Evolutionary conservation across 2,797 vertebrate genomes (phyloP).

Genomic region (Gorsachius magnificus): DNA sequence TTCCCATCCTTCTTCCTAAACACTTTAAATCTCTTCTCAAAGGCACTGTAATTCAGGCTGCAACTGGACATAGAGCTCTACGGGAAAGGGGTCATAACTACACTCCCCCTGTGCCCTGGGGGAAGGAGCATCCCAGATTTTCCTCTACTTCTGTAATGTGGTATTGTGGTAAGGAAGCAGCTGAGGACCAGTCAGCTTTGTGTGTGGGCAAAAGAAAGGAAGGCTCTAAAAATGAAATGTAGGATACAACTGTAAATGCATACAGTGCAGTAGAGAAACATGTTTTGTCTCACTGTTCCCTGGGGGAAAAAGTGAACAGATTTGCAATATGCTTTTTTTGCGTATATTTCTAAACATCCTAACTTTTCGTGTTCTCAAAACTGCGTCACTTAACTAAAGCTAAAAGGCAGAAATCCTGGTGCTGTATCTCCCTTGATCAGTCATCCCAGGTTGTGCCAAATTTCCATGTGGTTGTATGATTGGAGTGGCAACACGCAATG

Average conservation of each 20-base stretch:
- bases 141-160: neutral
- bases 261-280: neutral
- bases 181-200: neutral
- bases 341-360: neutral
- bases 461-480: rapidly evolving
- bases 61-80: neutral
- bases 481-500: neutral
- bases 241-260: neutral
- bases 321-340: neutral
- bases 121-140: neutral
- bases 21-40: neutral
- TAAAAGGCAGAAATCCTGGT: neutral
- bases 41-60: neutral
- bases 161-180: neutral
- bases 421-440: neutral
- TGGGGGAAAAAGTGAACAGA: neutral
- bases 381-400: neutral
- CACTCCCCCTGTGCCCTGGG: rapidly evolving
- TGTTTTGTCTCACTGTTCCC: neutral
- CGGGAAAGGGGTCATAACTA: neutral
- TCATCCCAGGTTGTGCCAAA: neutral
- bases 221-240: neutral
- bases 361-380: neutral
- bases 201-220: neutral
- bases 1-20: neutral